Base-by-base conservation (phyloP, 1,140 invertebrate genomes). In the Battus philenor region DNA sequence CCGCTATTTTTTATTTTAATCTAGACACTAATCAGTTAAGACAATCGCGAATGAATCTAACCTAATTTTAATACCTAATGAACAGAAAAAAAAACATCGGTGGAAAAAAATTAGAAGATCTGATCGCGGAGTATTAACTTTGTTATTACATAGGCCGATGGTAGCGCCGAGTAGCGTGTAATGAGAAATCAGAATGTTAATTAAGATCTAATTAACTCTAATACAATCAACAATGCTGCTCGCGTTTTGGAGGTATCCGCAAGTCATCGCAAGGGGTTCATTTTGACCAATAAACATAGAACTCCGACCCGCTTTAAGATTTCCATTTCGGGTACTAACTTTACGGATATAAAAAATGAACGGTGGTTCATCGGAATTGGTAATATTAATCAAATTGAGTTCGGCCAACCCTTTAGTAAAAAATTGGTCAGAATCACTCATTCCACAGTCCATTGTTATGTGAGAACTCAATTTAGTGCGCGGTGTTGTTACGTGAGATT, bases 161-260 rank as follows among this genome's bases (percentile, higher is more conserved):
- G 76, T 80, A 80, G 72, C 77, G 57, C 57, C 18, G 77, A 75
- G 71, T 66, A 84, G 72, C 80, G 77, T 81, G 76, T 81, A 84
- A 84, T 84, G 76, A 84, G 77, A 84, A 84, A 78, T 69, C 71
- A 71, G 67, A 81, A 81, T 80, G 74, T 81, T 84, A 81, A 84
- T 84, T 81, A 81, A 78, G 77, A 81, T 77, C 74, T 80, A 84
- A 84, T 84, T 76, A 84, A 80, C 61, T 79, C 68, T 81, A 84
- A 81, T 84, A 81, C 75, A 84, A 80, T 84, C 76, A 78, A 75
- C 68, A 75, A 80, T 78, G 75, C 71, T 77, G 69, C 69, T 74
- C 65, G 75, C 72, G 66, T 72, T 76, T 60, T 65, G 63, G 59
- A 68, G 59, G 66, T 65, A 73, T 73, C 59, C 58, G 80, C 80